These are phyloP conservation scores for Brachyopa scutellaris DNA, from an alignment of 2,888 invertebrate genomes.

Conservation along the genomic window DNA sequence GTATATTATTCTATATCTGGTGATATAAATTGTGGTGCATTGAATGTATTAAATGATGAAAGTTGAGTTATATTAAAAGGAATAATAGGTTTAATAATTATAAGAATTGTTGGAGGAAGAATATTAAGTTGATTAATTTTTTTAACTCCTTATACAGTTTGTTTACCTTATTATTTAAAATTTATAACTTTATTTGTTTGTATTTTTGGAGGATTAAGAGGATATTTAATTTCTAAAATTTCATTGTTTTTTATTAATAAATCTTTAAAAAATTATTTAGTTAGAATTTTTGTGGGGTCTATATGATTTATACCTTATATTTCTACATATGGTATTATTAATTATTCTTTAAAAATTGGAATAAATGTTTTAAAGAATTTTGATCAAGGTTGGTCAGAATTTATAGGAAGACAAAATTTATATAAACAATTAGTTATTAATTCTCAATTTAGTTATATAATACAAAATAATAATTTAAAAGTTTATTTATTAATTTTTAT, in stretches of 20 bases:
- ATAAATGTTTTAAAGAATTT: constrained; percentile 81
- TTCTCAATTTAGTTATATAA: constrained; percentile 81
- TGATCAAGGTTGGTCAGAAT: constrained; percentile 83
- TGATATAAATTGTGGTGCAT: constrained; percentile 82
- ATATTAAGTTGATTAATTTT: constrained; percentile 84
- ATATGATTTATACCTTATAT: constrained; percentile 84
- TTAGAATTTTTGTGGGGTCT: constrained; percentile 78
- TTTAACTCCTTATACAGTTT: constrained; percentile 83
- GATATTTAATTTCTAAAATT: constrained; percentile 82
- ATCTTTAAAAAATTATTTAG: constrained; percentile 80
- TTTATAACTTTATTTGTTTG: constrained; percentile 83
- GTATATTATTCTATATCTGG: constrained; percentile 83
- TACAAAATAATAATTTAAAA: constrained; percentile 83
- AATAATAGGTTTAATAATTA: constrained; percentile 78
- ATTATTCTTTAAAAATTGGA: constrained; percentile 82
- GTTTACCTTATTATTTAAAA: constrained; percentile 83
- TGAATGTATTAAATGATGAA: constrained; percentile 83
- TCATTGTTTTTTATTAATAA: constrained; percentile 81
- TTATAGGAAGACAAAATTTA: constrained; percentile 82
- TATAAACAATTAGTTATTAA: constrained; percentile 80
- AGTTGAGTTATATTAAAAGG: constrained; percentile 83
- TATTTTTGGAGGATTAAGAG: constrained; percentile 81
- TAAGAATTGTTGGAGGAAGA: constrained; percentile 83
- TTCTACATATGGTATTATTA: constrained; percentile 82
- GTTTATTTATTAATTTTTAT: constrained; percentile 83